Percentiles rank a stretch among this genome's conserved stretches.
phyloP scores from a whole-genome alignment of 2,888 invertebrate species.

The Epirrita christyi region DNA sequence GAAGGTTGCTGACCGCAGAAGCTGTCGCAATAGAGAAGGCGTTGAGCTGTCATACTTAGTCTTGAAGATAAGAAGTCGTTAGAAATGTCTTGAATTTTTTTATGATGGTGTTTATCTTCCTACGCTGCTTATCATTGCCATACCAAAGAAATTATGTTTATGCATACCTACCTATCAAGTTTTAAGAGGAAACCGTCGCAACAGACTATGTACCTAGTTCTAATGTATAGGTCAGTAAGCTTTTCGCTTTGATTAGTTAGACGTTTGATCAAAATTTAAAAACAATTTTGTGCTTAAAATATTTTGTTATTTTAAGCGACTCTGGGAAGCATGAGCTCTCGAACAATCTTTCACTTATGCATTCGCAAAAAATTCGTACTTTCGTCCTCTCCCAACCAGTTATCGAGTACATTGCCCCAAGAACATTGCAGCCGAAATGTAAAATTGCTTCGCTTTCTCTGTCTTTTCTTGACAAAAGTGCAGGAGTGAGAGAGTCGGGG shows the following conservation, averaged over 20 bases:
- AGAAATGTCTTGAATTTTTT: neutral
- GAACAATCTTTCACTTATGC: constrained; percentile 67
- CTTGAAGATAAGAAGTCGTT: neutral
- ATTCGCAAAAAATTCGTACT: constrained; percentile 76
- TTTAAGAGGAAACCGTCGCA: too few relatives aligned
- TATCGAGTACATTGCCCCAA: constrained; percentile 76
- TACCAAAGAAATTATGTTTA: neutral
- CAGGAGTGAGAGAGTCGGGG: constrained; percentile 55
- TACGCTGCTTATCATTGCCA: neutral
- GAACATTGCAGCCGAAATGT: constrained; percentile 73
- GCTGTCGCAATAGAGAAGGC: constrained; percentile 16
- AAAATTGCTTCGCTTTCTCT: constrained; percentile 67
- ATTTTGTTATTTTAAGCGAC: too few relatives aligned
- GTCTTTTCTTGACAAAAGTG: constrained; percentile 45
- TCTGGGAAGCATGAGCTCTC: constrained; percentile 44
- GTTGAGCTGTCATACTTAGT: neutral
- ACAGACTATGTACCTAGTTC: too few relatives aligned
- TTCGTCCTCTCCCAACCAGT: constrained; percentile 81
- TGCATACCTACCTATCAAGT: neutral
- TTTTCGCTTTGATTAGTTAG: too few relatives aligned
- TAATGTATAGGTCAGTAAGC: too few relatives aligned
- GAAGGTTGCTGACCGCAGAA: constrained; percentile 38
- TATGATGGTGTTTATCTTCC: neutral
- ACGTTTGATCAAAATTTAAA: too few relatives aligned
- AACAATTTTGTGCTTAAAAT: too few relatives aligned